phyloP scores from a whole-genome alignment of 2,113 vertebrate genomes.

The Oncorhynchus gorbuscha region DNA sequence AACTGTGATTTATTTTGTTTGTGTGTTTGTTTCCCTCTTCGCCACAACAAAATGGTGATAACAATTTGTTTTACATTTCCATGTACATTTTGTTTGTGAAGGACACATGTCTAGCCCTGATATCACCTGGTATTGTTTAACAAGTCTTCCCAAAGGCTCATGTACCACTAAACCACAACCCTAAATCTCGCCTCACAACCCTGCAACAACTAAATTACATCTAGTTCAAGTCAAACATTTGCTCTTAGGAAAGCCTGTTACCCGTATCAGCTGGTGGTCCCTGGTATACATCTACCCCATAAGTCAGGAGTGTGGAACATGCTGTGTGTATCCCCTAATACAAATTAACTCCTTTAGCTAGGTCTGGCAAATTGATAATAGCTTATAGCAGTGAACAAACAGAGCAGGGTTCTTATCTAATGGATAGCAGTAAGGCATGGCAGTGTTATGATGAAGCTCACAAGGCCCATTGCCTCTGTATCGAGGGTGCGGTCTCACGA shows the following conservation, averaged over 20 bases:
- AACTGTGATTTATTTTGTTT: not conserved
- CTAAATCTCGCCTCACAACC: conserved; percentile 42
- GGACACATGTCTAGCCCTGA: not conserved
- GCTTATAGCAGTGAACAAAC: conserved; percentile 74
- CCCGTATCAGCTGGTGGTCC: conserved; percentile 72
- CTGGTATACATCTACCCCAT: conserved; percentile 55
- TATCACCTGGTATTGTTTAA: not conserved
- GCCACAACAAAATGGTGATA: not conserved
- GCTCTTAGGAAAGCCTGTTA: conserved; percentile 74
- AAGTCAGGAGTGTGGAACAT: conserved; percentile 49
- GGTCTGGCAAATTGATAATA: conserved; percentile 49
- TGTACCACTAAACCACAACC: conserved; percentile 43
- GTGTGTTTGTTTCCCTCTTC: not conserved
- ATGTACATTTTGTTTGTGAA: not conserved
- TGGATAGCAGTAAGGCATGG: conserved; percentile 71
- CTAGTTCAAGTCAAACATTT: conserved; percentile 65
- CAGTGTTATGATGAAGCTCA: conserved; percentile 66
- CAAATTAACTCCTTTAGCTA: conserved; percentile 73
- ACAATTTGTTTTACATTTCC: not conserved
- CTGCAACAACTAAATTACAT: conserved; percentile 37
- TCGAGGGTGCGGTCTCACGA: conserved; percentile 44
- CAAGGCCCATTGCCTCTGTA: conserved; percentile 58
- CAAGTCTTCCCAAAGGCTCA: conserved; percentile 24
- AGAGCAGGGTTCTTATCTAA: conserved; percentile 69
- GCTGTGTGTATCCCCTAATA: conserved; percentile 74